A percentile compares a stretch with the other conserved stretches of the same genome.
Conservation (phyloP, 2,797 vertebrate species). For the Bradypodion ventrale region DNA sequence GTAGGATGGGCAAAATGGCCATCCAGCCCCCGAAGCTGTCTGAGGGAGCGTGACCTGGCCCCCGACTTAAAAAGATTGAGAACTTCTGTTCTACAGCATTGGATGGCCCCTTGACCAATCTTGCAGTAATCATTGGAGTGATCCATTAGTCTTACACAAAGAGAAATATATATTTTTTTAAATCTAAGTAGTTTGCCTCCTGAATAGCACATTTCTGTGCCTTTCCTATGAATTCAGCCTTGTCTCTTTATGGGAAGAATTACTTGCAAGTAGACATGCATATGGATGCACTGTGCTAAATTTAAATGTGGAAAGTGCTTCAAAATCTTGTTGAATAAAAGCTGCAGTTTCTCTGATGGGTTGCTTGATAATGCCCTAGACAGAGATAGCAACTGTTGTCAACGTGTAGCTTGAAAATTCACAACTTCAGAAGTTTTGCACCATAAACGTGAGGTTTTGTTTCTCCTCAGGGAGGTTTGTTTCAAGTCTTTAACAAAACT, state of each 20-base stretch:
- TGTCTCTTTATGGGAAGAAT: background rate
- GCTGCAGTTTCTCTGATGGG: slow-evolving; percentile 3
- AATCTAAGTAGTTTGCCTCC: background rate
- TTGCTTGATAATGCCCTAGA: background rate
- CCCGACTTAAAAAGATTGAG: no score
- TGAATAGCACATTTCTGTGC: background rate
- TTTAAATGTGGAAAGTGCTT: background rate
- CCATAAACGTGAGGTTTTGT: slow-evolving; percentile 14
- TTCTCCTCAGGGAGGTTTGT: slow-evolving; percentile 26
- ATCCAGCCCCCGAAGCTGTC: no score
- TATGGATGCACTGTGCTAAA: background rate
- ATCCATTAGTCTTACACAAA: background rate
- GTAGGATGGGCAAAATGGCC: no score
- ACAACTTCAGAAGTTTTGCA: slow-evolving; percentile 20
- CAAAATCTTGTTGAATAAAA: slow-evolving; percentile 13
- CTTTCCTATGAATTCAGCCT: background rate
- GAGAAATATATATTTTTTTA: background rate
- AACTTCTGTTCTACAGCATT: background rate
- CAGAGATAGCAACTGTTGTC: background rate
- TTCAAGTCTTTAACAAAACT: slow-evolving; percentile 35
- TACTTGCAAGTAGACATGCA: background rate
- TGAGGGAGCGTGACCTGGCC: no score
- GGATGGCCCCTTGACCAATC: background rate
- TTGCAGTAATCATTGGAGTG: background rate
- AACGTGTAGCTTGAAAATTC: background rate